A percentile compares a stretch with the other conserved stretches of the same genome.
These are phyloP conservation scores for Aspidiotus destructor DNA, from an alignment of 2,888 invertebrate species.

Conservation along the genomic window DNA sequence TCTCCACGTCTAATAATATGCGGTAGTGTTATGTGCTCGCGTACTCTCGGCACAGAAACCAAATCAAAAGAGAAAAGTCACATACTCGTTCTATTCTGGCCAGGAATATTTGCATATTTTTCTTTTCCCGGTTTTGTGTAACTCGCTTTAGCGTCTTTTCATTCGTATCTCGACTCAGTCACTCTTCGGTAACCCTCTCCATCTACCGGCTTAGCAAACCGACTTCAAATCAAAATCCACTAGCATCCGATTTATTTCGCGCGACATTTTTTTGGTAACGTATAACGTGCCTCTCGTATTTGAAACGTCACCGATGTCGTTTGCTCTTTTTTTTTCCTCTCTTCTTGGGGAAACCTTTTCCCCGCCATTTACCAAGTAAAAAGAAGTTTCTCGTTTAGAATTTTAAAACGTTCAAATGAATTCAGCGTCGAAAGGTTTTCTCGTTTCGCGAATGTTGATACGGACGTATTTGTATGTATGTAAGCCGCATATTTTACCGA, in stretches of 20 bases:
- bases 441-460: not conserved
- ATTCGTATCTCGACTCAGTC: not conserved
- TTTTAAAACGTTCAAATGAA: constrained; percentile 1
- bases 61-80: constrained; percentile 2
- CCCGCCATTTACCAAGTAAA: constrained; percentile 2
- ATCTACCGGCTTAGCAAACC: constrained; percentile 1
- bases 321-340: not conserved
- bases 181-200: not conserved
- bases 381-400: constrained; percentile 12
- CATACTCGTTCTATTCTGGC: not conserved
- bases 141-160: constrained; percentile 5
- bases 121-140: not conserved
- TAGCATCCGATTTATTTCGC: constrained; percentile 12
- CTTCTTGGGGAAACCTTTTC: constrained; percentile 1
- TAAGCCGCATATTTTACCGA: too few species aligned
- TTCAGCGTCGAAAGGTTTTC: constrained; percentile 3
- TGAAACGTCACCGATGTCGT: constrained; percentile 1
- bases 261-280: constrained; percentile 11
- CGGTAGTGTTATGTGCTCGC: too few species aligned
- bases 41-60: not conserved
- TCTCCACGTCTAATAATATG: too few species aligned
- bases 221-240: constrained; percentile 17
- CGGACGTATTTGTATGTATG: too few species aligned
- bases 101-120: constrained; percentile 13
- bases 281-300: constrained; percentile 11